Conservation (phyloP, 2,888 invertebrate genomes). For the Lamellibrachia satsuma region DNA sequence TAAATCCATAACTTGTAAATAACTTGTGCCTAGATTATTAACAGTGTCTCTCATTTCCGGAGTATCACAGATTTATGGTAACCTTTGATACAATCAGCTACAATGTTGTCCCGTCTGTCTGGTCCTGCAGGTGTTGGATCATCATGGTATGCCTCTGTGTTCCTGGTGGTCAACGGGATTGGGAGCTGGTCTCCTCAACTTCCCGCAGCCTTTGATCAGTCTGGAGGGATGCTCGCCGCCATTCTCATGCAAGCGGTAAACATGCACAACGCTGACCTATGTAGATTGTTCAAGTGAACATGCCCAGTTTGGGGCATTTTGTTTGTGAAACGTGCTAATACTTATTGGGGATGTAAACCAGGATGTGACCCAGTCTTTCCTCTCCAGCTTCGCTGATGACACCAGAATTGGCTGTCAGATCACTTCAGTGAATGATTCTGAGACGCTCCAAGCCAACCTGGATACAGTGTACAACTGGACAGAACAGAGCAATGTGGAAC, state of each 20-base stretch:
- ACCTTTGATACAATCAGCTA: neutral
- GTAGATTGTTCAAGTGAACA: neutral
- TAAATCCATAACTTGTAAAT: too few relatives aligned
- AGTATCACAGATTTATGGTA: neutral
- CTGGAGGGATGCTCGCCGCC: constrained; percentile 71
- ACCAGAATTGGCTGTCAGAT: too few relatives aligned
- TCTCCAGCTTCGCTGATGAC: neutral
- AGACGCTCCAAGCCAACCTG: too few relatives aligned
- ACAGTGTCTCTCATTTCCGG: too few relatives aligned
- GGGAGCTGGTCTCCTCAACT: constrained; percentile 73
- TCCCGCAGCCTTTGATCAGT: constrained; percentile 72
- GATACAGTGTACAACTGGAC: too few relatives aligned
- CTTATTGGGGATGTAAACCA: neutral
- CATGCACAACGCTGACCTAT: neutral
- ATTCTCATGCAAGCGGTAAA: constrained; percentile 69
- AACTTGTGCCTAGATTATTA: too few relatives aligned
- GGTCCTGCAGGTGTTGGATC: constrained; percentile 48
- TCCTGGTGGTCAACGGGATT: constrained; percentile 69
- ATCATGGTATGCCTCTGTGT: constrained; percentile 64
- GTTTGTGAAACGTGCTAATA: too few relatives aligned
- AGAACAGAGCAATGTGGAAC: too few relatives aligned
- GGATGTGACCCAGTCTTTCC: neutral
- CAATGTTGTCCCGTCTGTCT: neutral
- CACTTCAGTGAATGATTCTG: too few relatives aligned
- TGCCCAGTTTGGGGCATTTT: neutral